Evolutionary conservation across 1,140 invertebrate species (phyloP), one percentile per base, ranked within the genome.

Genomic region (Helicoverpa armigera): DNA sequence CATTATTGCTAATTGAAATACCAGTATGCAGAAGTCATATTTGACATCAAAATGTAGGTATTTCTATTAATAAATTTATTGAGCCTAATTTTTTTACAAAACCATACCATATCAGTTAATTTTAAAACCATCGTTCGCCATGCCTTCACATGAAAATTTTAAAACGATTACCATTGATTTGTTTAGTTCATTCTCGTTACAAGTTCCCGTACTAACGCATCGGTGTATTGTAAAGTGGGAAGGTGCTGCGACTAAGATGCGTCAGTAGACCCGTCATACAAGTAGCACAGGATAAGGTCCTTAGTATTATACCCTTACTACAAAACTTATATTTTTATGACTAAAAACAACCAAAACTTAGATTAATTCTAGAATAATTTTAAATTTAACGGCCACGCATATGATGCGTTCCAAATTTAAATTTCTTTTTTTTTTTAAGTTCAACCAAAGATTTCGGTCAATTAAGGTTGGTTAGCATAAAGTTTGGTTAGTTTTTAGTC

Each of bases 121-220:
- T 14, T 7, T 53, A 31, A 29, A 23, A 18, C 50, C 13, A 72
- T 72, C 69, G 23, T 53, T 31, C 69, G 69, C 58, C 51, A 56
- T 82, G 43, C 35, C 51, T 82, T 74, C 51, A 72, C 54, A 76
- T 83, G 23, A 18, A 77, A 77, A 23, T 1, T 23, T 53, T 14
- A 70, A 77, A 83, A 77, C 80, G 69, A 83, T 70, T 53, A 2
- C 50, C 63, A 65, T 65, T 65, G 29, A 31, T 72, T 72, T 53
- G 50, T 61, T 67, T 85, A 77, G 86, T 89, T 89, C 88, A 89
- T 85, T 91, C 90, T 91, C 89, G 85, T 89, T 82, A 83, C 84
- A 77, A 83, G 72, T 84, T 74, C 67, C 11, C 65, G 60, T 70
- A 89, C 88, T 91, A 90, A 91, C 84, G 84, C 86, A 88, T 83